Percentiles rank a stretch among this genome's conserved stretches.
Conservation (phyloP, 2,888 invertebrate species). For the Acanthosepion pharaonis region DNA sequence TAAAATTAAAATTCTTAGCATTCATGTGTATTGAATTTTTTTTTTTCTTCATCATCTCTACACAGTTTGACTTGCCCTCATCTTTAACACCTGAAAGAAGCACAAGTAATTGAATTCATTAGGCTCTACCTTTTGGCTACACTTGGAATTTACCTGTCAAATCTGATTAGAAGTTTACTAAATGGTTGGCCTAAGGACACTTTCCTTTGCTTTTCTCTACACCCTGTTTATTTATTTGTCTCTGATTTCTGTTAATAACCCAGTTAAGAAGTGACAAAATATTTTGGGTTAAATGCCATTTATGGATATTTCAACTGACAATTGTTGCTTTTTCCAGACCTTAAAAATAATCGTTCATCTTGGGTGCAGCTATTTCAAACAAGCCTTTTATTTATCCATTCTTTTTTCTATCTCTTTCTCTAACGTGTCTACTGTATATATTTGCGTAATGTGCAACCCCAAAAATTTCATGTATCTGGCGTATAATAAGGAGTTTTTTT, state of each 20-base stretch:
- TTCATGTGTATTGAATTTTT: not conserved
- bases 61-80: not conserved
- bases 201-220: not conserved
- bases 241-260: not conserved
- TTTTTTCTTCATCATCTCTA: not conserved
- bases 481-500: no score
- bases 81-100: not conserved
- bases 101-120: not conserved
- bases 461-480: no score
- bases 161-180: not conserved
- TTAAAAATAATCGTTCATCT: no score
- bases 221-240: not conserved
- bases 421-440: no score
- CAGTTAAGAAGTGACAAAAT: not conserved
- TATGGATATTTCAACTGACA: no score
- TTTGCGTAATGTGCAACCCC: no score
- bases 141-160: not conserved
- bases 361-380: no score
- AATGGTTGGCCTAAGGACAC: not conserved
- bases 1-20: conserved; percentile 12
- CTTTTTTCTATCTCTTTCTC: no score
- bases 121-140: not conserved
- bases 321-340: no score
- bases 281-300: no score
- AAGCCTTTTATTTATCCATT: no score